Conservation (phyloP, 2,888 invertebrate genomes). For the Acleris laterana region DNA sequence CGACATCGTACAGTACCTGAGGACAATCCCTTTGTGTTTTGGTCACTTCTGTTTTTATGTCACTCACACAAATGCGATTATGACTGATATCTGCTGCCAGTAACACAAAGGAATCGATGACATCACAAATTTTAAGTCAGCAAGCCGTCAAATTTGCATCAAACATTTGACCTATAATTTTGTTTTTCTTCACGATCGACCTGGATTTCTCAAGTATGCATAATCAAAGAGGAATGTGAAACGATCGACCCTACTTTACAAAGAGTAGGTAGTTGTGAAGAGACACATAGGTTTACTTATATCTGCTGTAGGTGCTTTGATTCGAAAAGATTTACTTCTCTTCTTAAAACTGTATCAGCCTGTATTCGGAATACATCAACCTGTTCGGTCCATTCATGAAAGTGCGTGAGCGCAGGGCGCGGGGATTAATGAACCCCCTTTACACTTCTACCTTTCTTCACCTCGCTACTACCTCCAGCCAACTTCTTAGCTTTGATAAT, state of each 20-base stretch:
- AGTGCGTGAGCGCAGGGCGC: constrained; percentile 84
- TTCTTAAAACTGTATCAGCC: constrained; percentile 53
- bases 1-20: constrained; percentile 13
- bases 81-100: constrained; percentile 56
- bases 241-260: not conserved
- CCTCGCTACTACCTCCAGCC: constrained; percentile 59
- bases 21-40: constrained; percentile 31
- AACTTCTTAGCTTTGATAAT: constrained; percentile 43
- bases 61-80: constrained; percentile 52
- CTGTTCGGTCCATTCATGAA: constrained; percentile 84
- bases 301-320: not conserved
- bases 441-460: constrained; percentile 63
- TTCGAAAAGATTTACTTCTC: not conserved
- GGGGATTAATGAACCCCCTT: constrained; percentile 82
- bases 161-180: constrained; percentile 50
- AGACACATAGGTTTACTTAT: too few relatives aligned
- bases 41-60: constrained; percentile 40
- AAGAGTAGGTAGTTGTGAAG: too few relatives aligned
- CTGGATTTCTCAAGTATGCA: constrained; percentile 42
- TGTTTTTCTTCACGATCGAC: constrained; percentile 52
- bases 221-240: constrained; percentile 22
- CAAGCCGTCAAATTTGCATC: constrained; percentile 49
- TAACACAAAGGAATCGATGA: constrained; percentile 74
- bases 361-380: constrained; percentile 78
- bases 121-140: constrained; percentile 55